Evolutionary conservation across 2,797 vertebrate species (phyloP), one percentile per base, ranked within the genome.

Genomic region (Morelia viridis): DNA sequence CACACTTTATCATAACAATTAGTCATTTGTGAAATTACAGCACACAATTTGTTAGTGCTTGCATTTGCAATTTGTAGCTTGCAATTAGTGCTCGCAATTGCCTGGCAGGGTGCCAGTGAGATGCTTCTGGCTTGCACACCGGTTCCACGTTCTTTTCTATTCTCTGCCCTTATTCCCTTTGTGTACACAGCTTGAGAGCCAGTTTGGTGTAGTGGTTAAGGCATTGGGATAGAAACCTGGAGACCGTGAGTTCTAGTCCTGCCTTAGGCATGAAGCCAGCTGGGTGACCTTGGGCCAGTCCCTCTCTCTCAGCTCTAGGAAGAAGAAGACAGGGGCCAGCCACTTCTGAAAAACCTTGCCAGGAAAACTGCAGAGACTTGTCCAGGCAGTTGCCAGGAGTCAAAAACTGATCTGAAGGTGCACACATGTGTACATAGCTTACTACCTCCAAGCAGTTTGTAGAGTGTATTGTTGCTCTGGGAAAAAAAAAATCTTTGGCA

Each of bases 21-120:
- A 92, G 92, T 92, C 92, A 92, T 92, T 92, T 90, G 92, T 92
- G 92, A 92, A 92, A 92, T 92, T 92, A 92, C 92, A 90, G 92
- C 17, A 89, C 92, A n/a, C 87, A 92, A 90, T 90, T 90, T 90
- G 89, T 90, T 92, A 92, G 89, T 90, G 90, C 89, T 41, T 64
- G 89, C 89, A 88, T 87, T 90, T 83, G 92, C 65, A 92, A 90
- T 87, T 92, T 92, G 92, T 80, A 83, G 85, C 85, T 92, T 12
- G 85, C 92, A 92, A 90, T 92, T 92, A 90, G 92, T 46, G 46
- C 6, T 90, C 46, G 15, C 46, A 90, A 83, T 41, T 90, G 58
- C 35, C 85, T 90, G 92, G 92, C 85, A 5, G 6, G 5, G 50
- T 13, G 80, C 92, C 89, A 90, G 26, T 0, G 0, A 64, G 68